Base-by-base conservation (phyloP, 2,888 invertebrate genomes). In the Cecidostiba fungosa region DNA sequence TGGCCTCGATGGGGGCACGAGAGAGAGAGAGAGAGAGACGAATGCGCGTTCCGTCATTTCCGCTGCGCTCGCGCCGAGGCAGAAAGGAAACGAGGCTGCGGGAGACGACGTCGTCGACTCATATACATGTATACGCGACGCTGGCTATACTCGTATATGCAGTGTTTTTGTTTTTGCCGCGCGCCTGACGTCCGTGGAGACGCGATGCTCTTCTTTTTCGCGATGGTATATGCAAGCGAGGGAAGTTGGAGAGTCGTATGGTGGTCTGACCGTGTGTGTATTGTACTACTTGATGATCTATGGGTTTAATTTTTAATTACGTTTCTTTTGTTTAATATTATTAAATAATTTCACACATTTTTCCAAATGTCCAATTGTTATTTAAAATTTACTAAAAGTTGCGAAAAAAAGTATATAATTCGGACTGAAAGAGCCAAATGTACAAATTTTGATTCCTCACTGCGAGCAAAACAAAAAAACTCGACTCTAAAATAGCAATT, bases 11-110 rank as follows among this genome's bases (percentile, higher is more conserved):
- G 74, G 62, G 70, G 62, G 8, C 59, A 72, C 6, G 54, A 62
- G n/a, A 26, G 50, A 54, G 80, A 70, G 26, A 47, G 69, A 43
- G 69, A 66, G 69, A 32, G 47, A 54, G 66, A 72, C 70, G 62
- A 73, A 69, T 74, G 80, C 74, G 85, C 66, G 54, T 80, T 77
- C 77, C 86, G 85, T 87, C 85, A 87, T 87, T 87, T 87, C 86
- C 86, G 86, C 26, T 77, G 66, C 72, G 66, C 72, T 16, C 80
- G 69, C 69, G 19, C 69, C 43, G 43, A 3, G 47, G 47, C 36
- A 16, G 47, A 59, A 29, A 82, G 85, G 85, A 85, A 82, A 82
- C 77, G 82, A 79, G 74, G 50, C 77, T 69, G 76, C 76, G 79
- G 50, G 78, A 79, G 43, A 39, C 36, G 62, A 23, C 72, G 54